These are phyloP conservation scores for Terrapene triunguis DNA, from an alignment of 2,113 vertebrate genomes.

Conservation along the genomic window DNA sequence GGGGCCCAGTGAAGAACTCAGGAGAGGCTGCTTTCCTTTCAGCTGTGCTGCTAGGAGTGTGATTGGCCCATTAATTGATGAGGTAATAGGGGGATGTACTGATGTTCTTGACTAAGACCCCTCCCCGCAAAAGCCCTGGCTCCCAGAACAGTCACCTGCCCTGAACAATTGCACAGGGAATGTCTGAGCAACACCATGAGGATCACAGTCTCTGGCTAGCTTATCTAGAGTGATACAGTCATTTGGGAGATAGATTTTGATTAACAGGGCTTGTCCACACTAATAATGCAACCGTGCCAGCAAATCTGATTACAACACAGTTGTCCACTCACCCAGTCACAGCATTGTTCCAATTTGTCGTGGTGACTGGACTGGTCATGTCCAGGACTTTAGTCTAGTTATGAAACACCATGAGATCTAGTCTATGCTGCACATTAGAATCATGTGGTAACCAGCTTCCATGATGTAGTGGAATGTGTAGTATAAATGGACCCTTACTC, in stretches of 20 bases:
- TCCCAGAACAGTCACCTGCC: not conserved
- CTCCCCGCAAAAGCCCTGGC: not conserved
- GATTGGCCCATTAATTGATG: rapidly evolving
- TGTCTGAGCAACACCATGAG: slow-evolving; percentile 1
- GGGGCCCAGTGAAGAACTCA: rapidly evolving
- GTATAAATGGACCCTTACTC: not conserved
- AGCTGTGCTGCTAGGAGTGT: not conserved
- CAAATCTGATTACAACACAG: not conserved
- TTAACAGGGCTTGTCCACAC: not conserved
- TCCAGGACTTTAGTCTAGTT: not conserved
- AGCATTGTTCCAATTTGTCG: slow-evolving; percentile 49
- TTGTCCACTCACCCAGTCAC: not conserved
- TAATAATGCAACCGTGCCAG: not conserved
- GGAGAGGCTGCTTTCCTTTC: rapidly evolving
- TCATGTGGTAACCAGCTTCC: slow-evolving; percentile 4
- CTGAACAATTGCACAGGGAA: slow-evolving; percentile 36
- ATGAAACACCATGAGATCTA: not conserved
- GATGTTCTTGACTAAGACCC: not conserved
- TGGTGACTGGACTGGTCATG: slow-evolving; percentile 36
- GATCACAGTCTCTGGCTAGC: slow-evolving; percentile 18
- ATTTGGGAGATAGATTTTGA: not conserved
- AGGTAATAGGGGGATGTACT: not conserved
- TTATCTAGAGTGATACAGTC: not conserved
- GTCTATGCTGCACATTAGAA: not conserved
- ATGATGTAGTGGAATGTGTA: not conserved